Evolutionary conservation across 2,888 invertebrate genomes (phyloP).

Genomic region (Leptopterna dolabrata): DNA sequence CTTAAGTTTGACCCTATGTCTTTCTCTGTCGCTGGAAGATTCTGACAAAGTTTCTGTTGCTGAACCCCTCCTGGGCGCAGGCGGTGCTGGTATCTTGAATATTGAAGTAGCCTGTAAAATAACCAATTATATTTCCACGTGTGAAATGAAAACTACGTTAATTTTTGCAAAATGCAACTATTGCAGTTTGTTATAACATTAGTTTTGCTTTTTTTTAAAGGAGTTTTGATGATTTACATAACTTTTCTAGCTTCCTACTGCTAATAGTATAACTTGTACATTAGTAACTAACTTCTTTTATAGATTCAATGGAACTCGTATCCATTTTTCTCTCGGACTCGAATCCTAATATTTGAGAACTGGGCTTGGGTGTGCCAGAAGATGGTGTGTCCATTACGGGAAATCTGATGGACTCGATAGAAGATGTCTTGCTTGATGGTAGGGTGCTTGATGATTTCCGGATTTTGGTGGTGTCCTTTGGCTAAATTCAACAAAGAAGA

Average conservation of each 20-base stretch:
- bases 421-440: background rate
- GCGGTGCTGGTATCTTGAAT: slow-evolving; percentile 3
- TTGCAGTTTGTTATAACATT: background rate
- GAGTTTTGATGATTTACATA: background rate
- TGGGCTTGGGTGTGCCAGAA: slow-evolving; percentile 8
- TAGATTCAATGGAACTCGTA: background rate
- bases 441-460: background rate
- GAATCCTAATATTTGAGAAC: slow-evolving; percentile 1
- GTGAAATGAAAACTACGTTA: background rate
- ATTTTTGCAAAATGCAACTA: background rate
- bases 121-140: background rate
- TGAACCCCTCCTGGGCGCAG: background rate
- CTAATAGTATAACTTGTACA: background rate
- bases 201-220: background rate
- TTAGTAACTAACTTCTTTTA: background rate
- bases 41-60: slow-evolving; percentile 36
- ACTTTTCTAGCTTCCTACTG: background rate
- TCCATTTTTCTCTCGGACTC: background rate
- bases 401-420: slow-evolving; percentile 7
- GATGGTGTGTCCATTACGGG: background rate
- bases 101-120: background rate
- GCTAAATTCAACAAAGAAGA: background rate
- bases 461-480: background rate
- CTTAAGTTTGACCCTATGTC: background rate
- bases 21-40: slow-evolving; percentile 25